Evolutionary conservation across 2,888 invertebrate genomes (phyloP).

Genomic region (Drosophila mimica): DNA sequence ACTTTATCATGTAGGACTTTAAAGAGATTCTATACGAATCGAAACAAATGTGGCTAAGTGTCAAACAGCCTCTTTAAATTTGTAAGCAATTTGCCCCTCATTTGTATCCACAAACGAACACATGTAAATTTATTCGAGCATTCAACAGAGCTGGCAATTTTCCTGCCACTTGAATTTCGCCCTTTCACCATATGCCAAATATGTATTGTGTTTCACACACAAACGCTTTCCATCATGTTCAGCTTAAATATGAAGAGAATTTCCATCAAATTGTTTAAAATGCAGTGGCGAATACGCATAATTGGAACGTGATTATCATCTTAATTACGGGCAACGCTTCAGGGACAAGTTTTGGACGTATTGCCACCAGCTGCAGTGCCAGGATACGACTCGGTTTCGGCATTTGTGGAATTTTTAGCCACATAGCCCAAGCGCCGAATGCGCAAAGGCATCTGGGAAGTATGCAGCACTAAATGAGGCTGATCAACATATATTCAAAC

Average conservation of each 20-base stretch:
- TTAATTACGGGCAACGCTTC: slow-evolving; percentile 41
- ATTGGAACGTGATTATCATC: slow-evolving; percentile 35
- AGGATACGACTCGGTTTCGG: slow-evolving; percentile 7
- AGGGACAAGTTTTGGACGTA: slow-evolving; percentile 9
- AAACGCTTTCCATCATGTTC: background rate
- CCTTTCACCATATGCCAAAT: background rate
- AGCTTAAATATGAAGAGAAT: slow-evolving; percentile 12
- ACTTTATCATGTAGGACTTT: background rate
- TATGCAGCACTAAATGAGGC: background rate
- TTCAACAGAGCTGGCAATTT: background rate
- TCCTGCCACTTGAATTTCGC: background rate
- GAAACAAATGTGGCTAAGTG: background rate
- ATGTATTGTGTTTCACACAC: background rate
- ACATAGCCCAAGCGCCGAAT: background rate
- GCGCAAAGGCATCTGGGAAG: background rate
- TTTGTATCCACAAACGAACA: background rate
- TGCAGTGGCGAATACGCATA: slow-evolving; percentile 5
- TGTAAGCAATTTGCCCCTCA: background rate
- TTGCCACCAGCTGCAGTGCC: slow-evolving; percentile 15
- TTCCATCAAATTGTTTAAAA: slow-evolving; percentile 1
- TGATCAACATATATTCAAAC: background rate
- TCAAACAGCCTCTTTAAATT: background rate
- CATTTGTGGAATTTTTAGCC: slow-evolving; percentile 2
- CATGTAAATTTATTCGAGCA: background rate
- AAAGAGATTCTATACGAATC: background rate